Evolutionary conservation across 2,797 vertebrate species (phyloP), one percentile per base, ranked within the genome.

Genomic region (Spatula versicolor): DNA sequence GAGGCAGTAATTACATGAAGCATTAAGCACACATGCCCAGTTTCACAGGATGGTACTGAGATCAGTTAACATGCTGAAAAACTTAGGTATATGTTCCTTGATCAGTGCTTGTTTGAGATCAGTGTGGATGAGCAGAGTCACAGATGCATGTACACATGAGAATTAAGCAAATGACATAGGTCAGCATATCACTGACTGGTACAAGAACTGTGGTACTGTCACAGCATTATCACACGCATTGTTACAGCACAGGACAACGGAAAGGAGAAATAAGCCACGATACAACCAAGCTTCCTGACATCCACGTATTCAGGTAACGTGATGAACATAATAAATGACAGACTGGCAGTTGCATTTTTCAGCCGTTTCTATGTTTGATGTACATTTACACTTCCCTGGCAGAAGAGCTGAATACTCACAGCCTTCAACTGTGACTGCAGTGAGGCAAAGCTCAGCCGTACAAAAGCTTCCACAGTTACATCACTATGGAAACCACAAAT

Each of bases 401-500:
- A 92, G 56, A 62, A 88, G 82, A 73, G 46, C 33, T 56, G 60
- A 86, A 88, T 50, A 37, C 68, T 91, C 63, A 39, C 0, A 92
- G 76, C 55, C 52, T 76, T 86, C 68, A 91, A 95, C 48, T 48
- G 55, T 50, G 86, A 92, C 26, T 60, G 81, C 83, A 90, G 72
- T 18, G 71, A 94, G 76, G 76, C 23, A 33, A 93, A 96, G 73
- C 94, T 92, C 81, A 82, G 56, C 55, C 0, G 0, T 50, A 94
- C 43, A 83, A 86, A 90, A 74, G 68, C 87, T 91, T 89, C 77
- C 63, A 86, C 50, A 72, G 88, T 67, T 82, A 69, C 48, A 91
- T 97, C 90, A 31, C 94, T 86, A 96, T 96, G 94, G 96, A 96
- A 96, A 96, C 97, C 72, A 94, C 75, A 96, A 89, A 95, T 79